phyloP scores from a whole-genome alignment of 1,140 invertebrate genomes.

The honey bee (Apis mellifera) region DNA sequence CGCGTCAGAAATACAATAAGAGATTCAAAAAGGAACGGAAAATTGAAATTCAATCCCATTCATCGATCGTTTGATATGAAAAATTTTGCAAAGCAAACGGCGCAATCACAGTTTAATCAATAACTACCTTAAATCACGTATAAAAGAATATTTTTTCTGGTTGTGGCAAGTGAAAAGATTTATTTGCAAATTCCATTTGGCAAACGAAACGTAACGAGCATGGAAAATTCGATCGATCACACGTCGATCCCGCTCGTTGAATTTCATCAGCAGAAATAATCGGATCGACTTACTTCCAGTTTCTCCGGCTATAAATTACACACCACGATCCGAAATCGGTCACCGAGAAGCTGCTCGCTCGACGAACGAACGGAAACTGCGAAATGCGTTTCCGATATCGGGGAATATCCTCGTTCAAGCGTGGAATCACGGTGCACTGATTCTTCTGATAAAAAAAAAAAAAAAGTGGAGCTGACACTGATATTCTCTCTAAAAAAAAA shows the following conservation, averaged over 20 bases:
- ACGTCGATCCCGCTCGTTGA: not conserved
- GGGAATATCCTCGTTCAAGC: not conserved
- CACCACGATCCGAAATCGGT: constrained; percentile 24
- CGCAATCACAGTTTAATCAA: no score
- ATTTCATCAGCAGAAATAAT: constrained; percentile 12
- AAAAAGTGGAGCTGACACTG: not conserved
- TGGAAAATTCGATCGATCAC: not conserved
- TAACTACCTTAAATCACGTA: not conserved
- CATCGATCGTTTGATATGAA: no score
- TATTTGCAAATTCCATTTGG: not conserved
- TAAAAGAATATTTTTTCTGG: not conserved
- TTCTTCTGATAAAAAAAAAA: not conserved
- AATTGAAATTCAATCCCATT: no score
- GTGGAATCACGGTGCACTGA: not conserved
- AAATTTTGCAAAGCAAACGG: no score
- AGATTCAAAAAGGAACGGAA: no score
- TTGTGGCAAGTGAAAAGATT: not conserved
- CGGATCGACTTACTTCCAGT: constrained; percentile 32
- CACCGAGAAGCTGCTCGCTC: constrained; percentile 12
- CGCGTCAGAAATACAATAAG: no score
- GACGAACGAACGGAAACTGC: constrained; percentile 8
- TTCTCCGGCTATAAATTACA: constrained; percentile 37
- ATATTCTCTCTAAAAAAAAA: not conserved
- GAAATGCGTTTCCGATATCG: constrained; percentile 7
- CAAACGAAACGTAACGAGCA: not conserved